Evolutionary conservation across 2,113 vertebrate genomes (phyloP).

Genomic region (Sturnira hondurensis): DNA sequence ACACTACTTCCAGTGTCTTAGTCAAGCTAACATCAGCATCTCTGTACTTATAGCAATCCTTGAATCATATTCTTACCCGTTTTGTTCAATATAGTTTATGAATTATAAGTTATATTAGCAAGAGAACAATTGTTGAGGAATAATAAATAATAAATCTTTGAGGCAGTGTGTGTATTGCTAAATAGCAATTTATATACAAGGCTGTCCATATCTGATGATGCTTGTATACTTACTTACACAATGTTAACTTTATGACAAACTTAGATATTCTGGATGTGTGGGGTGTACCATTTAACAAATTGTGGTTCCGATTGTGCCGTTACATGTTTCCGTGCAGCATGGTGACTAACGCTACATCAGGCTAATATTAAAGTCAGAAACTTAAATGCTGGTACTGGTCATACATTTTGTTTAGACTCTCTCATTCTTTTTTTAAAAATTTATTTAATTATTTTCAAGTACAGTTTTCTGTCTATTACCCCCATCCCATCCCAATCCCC

Average conservation of each 20-base stretch:
- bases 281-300: slow-evolving; percentile 83
- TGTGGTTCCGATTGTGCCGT: slow-evolving; percentile 83
- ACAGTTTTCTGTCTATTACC: too few species aligned
- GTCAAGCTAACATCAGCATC: not conserved
- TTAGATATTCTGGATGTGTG: slow-evolving; percentile 84
- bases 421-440: too few species aligned
- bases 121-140: not conserved
- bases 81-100: not conserved
- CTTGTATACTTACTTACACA: slow-evolving; percentile 82
- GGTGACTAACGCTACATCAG: slow-evolving; percentile 85
- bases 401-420: slow-evolving; percentile 83
- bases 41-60: not conserved
- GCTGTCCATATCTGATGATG: slow-evolving; percentile 82
- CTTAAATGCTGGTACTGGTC: slow-evolving; percentile 83
- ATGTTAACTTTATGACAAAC: slow-evolving; percentile 86
- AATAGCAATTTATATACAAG: slow-evolving; percentile 77
- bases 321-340: slow-evolving; percentile 84
- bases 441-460: too few species aligned
- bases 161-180: slow-evolving; percentile 73
- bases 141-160: slow-evolving; percentile 67
- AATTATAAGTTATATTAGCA: not conserved
- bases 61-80: not conserved
- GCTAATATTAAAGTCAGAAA: slow-evolving; percentile 83
- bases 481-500: too few species aligned
- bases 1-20: not conserved